Percentiles rank a stretch among this genome's conserved stretches.
phyloP scores from a whole-genome alignment of 2,113 vertebrate genomes.

The Cebidichthys violaceus region DNA sequence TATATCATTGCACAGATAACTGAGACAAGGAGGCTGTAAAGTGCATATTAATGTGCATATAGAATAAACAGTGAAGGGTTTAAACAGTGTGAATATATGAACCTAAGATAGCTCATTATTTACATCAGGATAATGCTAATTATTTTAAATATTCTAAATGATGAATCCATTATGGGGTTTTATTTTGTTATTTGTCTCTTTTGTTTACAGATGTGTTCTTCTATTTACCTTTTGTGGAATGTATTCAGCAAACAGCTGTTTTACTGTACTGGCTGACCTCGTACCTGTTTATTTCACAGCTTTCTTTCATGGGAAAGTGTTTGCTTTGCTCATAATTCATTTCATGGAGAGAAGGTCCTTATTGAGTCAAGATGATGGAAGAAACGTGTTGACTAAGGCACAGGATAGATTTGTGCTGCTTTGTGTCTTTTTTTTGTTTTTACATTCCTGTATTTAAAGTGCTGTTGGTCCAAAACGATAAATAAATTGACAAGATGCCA shows the following conservation, averaged over 20 bases:
- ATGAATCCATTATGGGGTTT: neutral
- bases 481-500: neutral
- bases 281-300: conserved; percentile 34
- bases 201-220: conserved; percentile 9
- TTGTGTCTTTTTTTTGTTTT: neutral
- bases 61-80: neutral
- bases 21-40: neutral
- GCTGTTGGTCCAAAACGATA: neutral
- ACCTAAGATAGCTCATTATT: neutral
- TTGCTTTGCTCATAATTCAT: conserved; percentile 37
- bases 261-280: neutral
- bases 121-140: neutral
- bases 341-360: conserved; percentile 14
- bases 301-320: conserved; percentile 32
- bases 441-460: neutral
- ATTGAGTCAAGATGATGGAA: conserved; percentile 29
- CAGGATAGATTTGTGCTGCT: neutral
- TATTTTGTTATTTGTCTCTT: neutral
- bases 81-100: neutral
- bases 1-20: neutral
- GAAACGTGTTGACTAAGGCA: neutral
- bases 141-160: neutral
- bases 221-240: conserved; percentile 20
- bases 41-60: neutral
- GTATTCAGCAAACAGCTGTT: conserved; percentile 3